phyloP scores from a whole-genome alignment of 2,888 invertebrate genomes.

The Cheilosia soror region DNA sequence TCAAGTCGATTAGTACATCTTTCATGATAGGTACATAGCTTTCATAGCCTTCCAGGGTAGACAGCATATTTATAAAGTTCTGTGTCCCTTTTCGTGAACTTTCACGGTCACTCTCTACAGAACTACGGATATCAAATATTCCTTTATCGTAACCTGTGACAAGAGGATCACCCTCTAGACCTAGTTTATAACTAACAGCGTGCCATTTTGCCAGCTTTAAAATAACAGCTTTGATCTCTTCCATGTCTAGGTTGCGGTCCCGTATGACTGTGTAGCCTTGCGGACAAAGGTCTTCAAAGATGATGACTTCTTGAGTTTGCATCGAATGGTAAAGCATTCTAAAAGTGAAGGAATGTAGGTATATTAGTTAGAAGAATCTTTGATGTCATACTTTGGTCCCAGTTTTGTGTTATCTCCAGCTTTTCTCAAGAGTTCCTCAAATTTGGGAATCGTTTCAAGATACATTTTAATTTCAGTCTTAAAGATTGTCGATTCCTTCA shows the following conservation, averaged over 20 bases:
- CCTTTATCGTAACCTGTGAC: no score
- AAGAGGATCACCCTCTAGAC: no score
- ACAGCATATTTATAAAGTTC: conserved; percentile 9
- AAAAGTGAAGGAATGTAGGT: background rate
- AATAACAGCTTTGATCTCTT: no score
- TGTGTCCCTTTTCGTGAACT: background rate
- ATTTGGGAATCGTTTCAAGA: conserved; percentile 70
- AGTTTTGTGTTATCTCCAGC: conserved; percentile 71
- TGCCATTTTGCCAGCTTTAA: no score
- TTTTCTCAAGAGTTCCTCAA: conserved; percentile 65
- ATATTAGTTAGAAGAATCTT: background rate
- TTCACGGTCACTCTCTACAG: conserved; percentile 8
- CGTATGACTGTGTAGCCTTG: no score
- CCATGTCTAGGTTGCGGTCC: no score
- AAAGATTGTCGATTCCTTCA: conserved; percentile 52
- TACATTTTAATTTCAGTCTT: conserved; percentile 74
- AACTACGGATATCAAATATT: background rate
- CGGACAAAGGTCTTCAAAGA: no score
- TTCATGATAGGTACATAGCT: conserved; percentile 20
- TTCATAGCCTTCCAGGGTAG: conserved; percentile 12
- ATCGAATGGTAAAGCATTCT: no score
- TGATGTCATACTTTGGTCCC: conserved; percentile 63
- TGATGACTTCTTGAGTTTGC: no score
- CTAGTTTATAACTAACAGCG: no score
- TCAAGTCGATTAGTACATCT: background rate